Evolutionary conservation across 2,113 vertebrate species (phyloP).

Genomic region (Dasypus novemcinctus): DNA sequence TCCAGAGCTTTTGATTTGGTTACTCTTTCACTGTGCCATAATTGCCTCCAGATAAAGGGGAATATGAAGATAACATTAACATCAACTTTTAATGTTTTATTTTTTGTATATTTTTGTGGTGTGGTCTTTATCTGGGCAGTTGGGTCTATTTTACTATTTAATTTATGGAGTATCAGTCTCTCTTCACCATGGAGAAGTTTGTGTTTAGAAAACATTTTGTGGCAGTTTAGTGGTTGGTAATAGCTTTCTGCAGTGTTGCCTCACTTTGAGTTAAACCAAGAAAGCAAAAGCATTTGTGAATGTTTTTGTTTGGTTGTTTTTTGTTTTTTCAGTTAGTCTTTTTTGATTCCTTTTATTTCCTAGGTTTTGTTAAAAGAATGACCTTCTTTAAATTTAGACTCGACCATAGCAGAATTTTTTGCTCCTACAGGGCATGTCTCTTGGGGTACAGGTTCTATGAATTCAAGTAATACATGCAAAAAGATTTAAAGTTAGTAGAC

Average conservation of each 20-base stretch:
- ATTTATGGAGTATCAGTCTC: neutral
- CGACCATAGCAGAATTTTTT: constrained; percentile 1
- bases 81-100: neutral
- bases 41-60: neutral
- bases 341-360: neutral
- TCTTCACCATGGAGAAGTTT: neutral
- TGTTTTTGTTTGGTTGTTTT: neutral
- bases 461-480: constrained; percentile 22
- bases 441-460: neutral
- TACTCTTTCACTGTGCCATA: neutral
- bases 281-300: neutral
- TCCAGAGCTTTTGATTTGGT: neutral
- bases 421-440: neutral
- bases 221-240: neutral
- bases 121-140: neutral
- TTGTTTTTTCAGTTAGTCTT: neutral
- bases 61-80: neutral
- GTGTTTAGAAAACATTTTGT: neutral
- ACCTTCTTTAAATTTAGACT: constrained; percentile 39
- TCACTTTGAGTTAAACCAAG: neutral
- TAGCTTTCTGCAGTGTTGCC: neutral
- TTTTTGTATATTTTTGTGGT: constrained; percentile 27
- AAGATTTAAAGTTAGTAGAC: neutral
- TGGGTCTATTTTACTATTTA: neutral
- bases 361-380: neutral